phyloP scores from a whole-genome alignment of 1,140 invertebrate species.

The Zelostemma sp. region DNA sequence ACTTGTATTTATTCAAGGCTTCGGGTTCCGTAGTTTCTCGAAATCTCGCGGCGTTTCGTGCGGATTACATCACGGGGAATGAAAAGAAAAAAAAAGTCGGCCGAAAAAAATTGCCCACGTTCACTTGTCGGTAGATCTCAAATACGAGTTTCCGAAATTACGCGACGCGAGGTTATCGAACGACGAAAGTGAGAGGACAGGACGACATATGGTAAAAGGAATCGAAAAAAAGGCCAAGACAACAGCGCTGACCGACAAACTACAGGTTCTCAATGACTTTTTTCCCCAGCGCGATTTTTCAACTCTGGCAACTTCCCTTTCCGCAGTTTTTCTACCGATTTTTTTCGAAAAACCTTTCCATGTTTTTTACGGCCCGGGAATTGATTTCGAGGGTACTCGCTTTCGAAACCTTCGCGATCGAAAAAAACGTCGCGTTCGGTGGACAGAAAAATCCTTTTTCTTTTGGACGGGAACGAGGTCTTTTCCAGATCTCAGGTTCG shows the following conservation, averaged over 20 bases:
- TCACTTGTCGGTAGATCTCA: slow-evolving; percentile 10
- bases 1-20: too few relatives aligned
- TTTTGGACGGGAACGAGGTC: too few relatives aligned
- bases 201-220: slow-evolving; percentile 34
- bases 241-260: slow-evolving; percentile 35
- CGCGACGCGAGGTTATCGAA: slow-evolving; percentile 59
- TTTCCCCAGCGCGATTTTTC: slow-evolving; percentile 24
- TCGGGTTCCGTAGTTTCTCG: too few relatives aligned
- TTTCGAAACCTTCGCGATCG: too few relatives aligned
- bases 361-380: too few relatives aligned
- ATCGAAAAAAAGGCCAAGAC: slow-evolving; percentile 39
- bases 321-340: slow-evolving; percentile 25
- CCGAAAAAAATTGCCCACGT: slow-evolving; percentile 11
- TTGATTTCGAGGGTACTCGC: too few relatives aligned
- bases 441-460: too few relatives aligned
- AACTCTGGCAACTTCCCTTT: slow-evolving; percentile 39
- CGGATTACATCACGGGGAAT: too few relatives aligned
- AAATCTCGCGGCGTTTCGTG: neutral
- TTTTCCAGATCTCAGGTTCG: too few relatives aligned
- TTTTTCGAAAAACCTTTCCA: slow-evolving; percentile 12
- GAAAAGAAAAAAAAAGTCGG: neutral
- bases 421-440: neutral
- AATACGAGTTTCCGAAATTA: slow-evolving; percentile 35
- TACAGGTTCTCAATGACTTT: slow-evolving; percentile 33
- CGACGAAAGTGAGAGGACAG: slow-evolving; percentile 64